A percentile compares a stretch with the other conserved stretches of the same genome.
Conservation (phyloP, 2,888 invertebrate genomes). For the Tolmerus cingulatus region DNA sequence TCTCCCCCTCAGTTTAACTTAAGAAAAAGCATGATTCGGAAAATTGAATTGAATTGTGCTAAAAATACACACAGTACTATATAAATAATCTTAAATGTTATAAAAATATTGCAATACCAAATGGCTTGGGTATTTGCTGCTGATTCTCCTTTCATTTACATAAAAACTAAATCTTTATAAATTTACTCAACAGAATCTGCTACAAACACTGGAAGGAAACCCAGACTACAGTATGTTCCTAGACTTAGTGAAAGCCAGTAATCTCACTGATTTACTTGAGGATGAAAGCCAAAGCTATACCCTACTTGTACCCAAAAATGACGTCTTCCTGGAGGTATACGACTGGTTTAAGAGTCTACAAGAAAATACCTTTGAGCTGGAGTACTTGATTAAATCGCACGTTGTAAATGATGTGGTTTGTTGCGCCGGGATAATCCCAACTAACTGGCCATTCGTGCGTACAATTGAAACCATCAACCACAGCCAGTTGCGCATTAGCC, state of each 20-base stretch:
- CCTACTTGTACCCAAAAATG: constrained; percentile 61
- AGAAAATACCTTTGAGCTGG: constrained; percentile 54
- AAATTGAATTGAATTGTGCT: too few species aligned
- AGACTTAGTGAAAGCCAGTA: constrained; percentile 58
- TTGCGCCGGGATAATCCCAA: constrained; percentile 62
- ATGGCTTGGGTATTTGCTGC: background rate
- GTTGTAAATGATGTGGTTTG: constrained; percentile 63
- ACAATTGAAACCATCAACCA: constrained; percentile 61
- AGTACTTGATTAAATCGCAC: constrained; percentile 59
- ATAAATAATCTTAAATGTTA: too few species aligned
- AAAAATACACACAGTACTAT: too few species aligned
- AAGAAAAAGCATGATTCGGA: too few species aligned
- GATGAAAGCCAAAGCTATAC: constrained; percentile 58
- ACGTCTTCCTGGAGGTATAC: constrained; percentile 60
- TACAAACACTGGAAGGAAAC: constrained; percentile 58
- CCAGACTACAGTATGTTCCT: constrained; percentile 62
- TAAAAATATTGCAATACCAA: background rate
- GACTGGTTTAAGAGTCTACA: constrained; percentile 53
- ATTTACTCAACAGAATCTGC: constrained; percentile 54
- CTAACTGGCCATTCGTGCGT: constrained; percentile 63
- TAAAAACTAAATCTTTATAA: background rate
- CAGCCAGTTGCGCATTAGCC: constrained; percentile 59
- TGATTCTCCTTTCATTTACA: background rate
- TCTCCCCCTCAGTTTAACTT: too few species aligned
- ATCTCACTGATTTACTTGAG: constrained; percentile 58